phyloP scores from a whole-genome alignment of 2,113 vertebrate genomes.

The Trinectes maculatus region DNA sequence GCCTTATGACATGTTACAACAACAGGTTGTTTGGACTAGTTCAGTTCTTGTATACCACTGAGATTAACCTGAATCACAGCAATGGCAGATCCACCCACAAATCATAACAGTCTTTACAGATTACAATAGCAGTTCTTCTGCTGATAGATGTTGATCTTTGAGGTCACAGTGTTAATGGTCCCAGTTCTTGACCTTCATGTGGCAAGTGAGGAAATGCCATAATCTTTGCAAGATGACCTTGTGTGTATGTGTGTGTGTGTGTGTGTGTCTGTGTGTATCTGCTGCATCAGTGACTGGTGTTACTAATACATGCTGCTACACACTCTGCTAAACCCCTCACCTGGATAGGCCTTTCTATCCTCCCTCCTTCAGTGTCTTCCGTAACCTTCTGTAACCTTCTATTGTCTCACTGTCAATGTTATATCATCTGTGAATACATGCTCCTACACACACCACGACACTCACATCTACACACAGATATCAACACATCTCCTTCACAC shows the following conservation, averaged over 20 bases:
- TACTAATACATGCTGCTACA: conserved; percentile 65
- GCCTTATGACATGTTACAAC: not conserved
- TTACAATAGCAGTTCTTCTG: too few species aligned
- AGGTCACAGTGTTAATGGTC: too few species aligned
- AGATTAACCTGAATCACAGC: not conserved
- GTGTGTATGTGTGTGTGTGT: conserved; percentile 25
- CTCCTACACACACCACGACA: conserved; percentile 21
- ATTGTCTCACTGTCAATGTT: conserved; percentile 50
- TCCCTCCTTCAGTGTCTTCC: conserved; percentile 41
- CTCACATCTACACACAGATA: conserved; percentile 19
- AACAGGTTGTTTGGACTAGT: not conserved
- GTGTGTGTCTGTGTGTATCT: not conserved
- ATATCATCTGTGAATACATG: conserved; percentile 50
- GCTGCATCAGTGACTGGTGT: conserved; percentile 31
- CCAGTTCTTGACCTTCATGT: conserved; percentile 28
- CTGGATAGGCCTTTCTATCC: conserved; percentile 49
- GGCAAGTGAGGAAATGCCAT: conserved; percentile 18
- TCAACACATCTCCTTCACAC: conserved; percentile 8
- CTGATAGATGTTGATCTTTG: too few species aligned
- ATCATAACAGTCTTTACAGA: not conserved
- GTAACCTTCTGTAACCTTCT: conserved; percentile 74
- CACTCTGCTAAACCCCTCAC: conserved; percentile 64
- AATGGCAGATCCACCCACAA: not conserved
- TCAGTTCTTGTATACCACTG: not conserved
- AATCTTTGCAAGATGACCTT: conserved; percentile 47